These are phyloP conservation scores for Eira barbara DNA, from an alignment of 2,113 vertebrate genomes.

Conservation along the genomic window DNA sequence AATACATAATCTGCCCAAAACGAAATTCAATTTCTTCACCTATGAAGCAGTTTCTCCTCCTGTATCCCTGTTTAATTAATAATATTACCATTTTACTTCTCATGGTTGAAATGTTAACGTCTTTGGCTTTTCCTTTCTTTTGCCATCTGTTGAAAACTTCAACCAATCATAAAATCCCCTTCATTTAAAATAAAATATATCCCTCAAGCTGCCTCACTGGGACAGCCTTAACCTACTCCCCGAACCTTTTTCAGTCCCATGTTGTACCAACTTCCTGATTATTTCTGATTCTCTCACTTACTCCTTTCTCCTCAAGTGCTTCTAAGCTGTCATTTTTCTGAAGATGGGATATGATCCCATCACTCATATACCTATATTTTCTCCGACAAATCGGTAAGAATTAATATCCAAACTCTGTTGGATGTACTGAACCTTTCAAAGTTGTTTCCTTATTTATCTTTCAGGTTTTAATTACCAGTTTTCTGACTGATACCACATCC, in stretches of 20 bases:
- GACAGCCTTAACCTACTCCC: rapidly evolving
- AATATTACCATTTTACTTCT: neutral
- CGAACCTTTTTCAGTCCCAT: neutral
- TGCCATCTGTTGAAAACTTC: neutral
- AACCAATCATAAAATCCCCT: neutral
- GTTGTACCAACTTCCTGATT: neutral
- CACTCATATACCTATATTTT: neutral
- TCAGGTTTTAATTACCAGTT: neutral
- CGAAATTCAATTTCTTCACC: neutral
- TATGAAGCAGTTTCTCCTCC: neutral
- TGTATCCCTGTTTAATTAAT: neutral
- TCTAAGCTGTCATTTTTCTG: neutral
- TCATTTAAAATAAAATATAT: neutral
- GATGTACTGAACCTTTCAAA: neutral
- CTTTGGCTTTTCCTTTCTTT: neutral
- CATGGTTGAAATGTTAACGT: neutral
- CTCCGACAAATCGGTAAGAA: neutral
- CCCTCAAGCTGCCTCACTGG: too few species aligned
- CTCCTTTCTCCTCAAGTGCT: neutral
- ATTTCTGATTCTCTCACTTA: neutral
- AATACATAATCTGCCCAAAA: neutral
- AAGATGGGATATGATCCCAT: neutral
- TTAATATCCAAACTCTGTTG: neutral
- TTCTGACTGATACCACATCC: neutral
- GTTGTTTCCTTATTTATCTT: neutral